Percentiles rank a stretch among this genome's conserved stretches.
Conservation (phyloP, 2,113 vertebrate genomes). For the Antigone vipio region DNA sequence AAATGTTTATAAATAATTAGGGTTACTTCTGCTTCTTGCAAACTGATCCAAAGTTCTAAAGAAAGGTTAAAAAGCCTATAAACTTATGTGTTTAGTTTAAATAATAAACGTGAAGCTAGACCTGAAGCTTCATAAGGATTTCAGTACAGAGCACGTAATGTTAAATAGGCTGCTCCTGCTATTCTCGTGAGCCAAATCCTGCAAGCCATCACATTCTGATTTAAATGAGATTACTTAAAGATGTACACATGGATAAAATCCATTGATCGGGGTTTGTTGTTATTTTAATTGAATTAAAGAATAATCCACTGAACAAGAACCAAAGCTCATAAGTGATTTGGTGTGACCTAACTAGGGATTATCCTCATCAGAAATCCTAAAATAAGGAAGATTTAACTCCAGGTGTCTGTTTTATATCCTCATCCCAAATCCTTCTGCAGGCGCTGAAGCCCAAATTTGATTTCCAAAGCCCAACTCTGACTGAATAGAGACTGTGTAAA, state of each 20-base stretch:
- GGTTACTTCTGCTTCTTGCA: not conserved
- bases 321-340: not conserved
- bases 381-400: not conserved
- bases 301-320: constrained; percentile 5
- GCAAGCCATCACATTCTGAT: not conserved
- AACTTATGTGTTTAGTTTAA: not conserved
- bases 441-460: not conserved
- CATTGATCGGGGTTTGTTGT: not conserved
- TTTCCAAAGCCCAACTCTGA: not conserved
- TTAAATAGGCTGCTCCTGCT: not conserved
- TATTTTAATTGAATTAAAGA: constrained; percentile 26
- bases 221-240: constrained; percentile 24
- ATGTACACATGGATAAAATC: not conserved
- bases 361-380: not conserved
- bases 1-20: not conserved
- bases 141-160: not conserved
- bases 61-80: not conserved
- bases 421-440: not conserved
- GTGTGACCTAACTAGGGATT: not conserved
- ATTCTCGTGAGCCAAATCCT: not conserved
- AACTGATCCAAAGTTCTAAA: not conserved
- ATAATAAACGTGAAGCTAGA: not conserved
- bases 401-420: not conserved
- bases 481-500: not conserved
- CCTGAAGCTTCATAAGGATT: not conserved